Evolutionary conservation across 1,140 invertebrate species (phyloP).

Genomic region (Tyrophagus putrescentiae): DNA sequence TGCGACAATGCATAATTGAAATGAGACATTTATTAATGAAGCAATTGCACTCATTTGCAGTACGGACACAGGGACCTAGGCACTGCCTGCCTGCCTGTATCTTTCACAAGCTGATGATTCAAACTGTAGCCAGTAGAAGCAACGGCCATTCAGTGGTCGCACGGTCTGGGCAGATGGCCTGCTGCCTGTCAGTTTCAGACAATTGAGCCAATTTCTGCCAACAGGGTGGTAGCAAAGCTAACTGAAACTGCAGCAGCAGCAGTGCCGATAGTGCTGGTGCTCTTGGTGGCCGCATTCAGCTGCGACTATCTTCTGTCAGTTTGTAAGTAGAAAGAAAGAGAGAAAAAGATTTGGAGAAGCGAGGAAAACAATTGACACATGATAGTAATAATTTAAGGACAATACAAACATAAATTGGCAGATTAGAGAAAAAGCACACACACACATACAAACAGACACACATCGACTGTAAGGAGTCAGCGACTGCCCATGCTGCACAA

Average conservation of each 20-base stretch:
- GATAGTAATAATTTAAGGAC: conserved; percentile 11
- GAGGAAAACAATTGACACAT: conserved; percentile 11
- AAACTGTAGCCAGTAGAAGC: background rate
- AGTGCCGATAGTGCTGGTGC: background rate
- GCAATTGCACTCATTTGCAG: background rate
- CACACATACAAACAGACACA: too few relatives aligned
- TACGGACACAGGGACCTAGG: too few relatives aligned
- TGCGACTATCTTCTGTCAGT: too few relatives aligned
- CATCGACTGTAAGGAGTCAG: background rate
- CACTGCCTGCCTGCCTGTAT: too few relatives aligned
- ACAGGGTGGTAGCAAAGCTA: too few relatives aligned
- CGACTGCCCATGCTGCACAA: background rate
- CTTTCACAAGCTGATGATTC: too few relatives aligned
- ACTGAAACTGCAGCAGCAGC: background rate
- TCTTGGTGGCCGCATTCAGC: background rate
- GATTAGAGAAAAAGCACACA: too few relatives aligned
- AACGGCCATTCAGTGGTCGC: background rate
- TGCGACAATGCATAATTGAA: conserved; percentile 14
- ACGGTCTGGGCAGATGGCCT: background rate
- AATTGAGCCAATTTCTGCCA: background rate
- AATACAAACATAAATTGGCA: conserved; percentile 14
- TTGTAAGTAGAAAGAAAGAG: too few relatives aligned
- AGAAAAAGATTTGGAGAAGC: too few relatives aligned
- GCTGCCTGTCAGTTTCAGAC: background rate
- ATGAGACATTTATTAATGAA: conserved; percentile 15